Base-by-base conservation (phyloP, 2,113 vertebrate species). In the Ranitomeya imitator region DNA sequence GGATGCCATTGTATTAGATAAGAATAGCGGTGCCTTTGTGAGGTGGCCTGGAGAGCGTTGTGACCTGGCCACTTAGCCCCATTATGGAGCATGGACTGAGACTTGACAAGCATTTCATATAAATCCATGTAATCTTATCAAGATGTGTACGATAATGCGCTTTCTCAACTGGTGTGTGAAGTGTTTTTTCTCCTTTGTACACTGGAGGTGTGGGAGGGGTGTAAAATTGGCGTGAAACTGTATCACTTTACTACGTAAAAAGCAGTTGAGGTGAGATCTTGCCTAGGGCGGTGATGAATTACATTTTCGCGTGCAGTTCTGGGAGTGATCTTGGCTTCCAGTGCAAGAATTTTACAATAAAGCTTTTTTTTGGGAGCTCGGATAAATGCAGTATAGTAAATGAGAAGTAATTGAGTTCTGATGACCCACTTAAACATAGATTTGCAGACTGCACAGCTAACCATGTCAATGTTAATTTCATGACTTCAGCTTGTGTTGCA, bases 201-300 rank as follows among this genome's bases (percentile, higher is more conserved):
- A 9, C 15, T 45, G 15, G 9, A 21, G 13, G 54, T 15, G 77
- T 80, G 78, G 78, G 16, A 8, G 16, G 55, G 78, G 54, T 80
- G 78, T 26, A 18, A 59, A 13, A 8, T 18, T 80, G 78, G 78
- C 51, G 31, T 31, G 9, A 9, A 80, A 80, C 31, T 57, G 7
- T 80, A 10, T 60, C n/a, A 10, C 55, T 59, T 57, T 80, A 31
- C 78, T 57, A 26, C 26, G 14, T 21, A 23, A 52, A 19, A 61
- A 65, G 59, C 14, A 80, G 52, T 13, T 55, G 52, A 18, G 15
- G 11, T 51, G 60, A 67, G 19, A 52, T 83, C 18, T 83, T 69
- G 81, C 61, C 81, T 83, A n/a, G 11, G 52, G 63, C 37, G 7
- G 37, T 67, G 37, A 51, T 83, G 51, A 65, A 65, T 83, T 21